Evolutionary conservation across 1,140 invertebrate genomes (phyloP).

Genomic region (Bathynomus jamesi): DNA sequence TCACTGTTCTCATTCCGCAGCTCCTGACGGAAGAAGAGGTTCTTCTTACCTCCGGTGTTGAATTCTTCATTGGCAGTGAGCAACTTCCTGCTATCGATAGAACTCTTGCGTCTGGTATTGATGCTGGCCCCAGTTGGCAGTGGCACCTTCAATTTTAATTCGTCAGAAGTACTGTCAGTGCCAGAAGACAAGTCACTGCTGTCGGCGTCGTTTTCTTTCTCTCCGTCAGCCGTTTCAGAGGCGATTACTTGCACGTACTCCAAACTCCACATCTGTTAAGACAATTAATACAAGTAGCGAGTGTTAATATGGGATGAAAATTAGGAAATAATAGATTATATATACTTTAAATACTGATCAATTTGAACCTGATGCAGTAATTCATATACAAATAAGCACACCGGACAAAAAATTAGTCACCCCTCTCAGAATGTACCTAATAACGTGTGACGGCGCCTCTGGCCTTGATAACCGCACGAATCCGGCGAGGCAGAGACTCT

Average conservation of each 20-base stretch:
- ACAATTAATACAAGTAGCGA: constrained; percentile 3
- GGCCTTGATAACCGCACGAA: too few species aligned
- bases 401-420: too few species aligned
- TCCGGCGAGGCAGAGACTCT: too few species aligned
- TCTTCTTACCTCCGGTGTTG: not conserved
- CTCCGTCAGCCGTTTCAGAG: constrained; percentile 50
- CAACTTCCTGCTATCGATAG: not conserved
- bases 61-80: not conserved
- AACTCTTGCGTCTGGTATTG: not conserved
- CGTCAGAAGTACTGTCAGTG: not conserved
- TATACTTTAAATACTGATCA: too few species aligned
- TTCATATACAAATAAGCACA: too few species aligned
- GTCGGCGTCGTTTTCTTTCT: constrained; percentile 43
- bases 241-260: constrained; percentile 75
- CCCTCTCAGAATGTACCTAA: too few species aligned
- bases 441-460: too few species aligned
- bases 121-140: not conserved
- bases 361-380: too few species aligned
- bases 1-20: too few species aligned
- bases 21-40: not conserved
- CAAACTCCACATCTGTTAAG: constrained; percentile 84
- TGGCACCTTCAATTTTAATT: not conserved
- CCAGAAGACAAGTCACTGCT: not conserved
- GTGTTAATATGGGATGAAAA: constrained; percentile 1
- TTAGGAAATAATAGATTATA: not conserved